Conservation (phyloP, 2,888 invertebrate genomes). For the Limnephilus lunatus region DNA sequence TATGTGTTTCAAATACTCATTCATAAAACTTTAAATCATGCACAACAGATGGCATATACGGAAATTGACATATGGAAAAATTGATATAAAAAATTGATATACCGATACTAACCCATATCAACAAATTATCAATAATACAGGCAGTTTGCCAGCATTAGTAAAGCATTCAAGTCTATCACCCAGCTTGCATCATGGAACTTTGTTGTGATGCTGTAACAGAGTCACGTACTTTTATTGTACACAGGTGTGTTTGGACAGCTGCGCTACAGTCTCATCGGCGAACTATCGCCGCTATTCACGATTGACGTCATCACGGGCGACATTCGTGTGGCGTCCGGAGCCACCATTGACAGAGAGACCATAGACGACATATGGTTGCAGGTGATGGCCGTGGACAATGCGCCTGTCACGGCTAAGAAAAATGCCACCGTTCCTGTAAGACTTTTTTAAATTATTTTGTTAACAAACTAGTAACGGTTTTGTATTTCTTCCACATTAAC, state of each 20-base stretch:
- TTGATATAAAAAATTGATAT: no score
- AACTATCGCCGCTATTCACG: constrained; percentile 84
- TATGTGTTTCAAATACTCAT: no score
- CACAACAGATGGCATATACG: no score
- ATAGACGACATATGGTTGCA: constrained; percentile 84
- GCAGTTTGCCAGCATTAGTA: no score
- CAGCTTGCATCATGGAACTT: no score
- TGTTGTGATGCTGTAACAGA: no score
- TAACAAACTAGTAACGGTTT: not conserved
- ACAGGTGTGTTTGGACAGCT: constrained; percentile 85
- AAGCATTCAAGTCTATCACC: no score
- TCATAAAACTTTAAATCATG: no score
- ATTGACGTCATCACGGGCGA: constrained; percentile 85
- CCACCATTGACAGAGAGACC: constrained; percentile 87
- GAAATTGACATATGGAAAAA: no score
- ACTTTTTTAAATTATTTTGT: not conserved
- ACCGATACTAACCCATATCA: no score
- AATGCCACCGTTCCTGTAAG: constrained; percentile 86
- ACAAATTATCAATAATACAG: no score
- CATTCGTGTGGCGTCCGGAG: constrained; percentile 84
- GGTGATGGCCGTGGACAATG: constrained; percentile 89
- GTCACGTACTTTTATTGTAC: no score
- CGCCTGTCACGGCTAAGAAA: constrained; percentile 82
- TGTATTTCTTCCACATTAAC: not conserved
- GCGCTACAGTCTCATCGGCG: constrained; percentile 86